A percentile compares a stretch with the other conserved stretches of the same genome.
These are phyloP conservation scores for Syritta pipiens DNA, from an alignment of 2,888 invertebrate genomes.

Conservation along the genomic window DNA sequence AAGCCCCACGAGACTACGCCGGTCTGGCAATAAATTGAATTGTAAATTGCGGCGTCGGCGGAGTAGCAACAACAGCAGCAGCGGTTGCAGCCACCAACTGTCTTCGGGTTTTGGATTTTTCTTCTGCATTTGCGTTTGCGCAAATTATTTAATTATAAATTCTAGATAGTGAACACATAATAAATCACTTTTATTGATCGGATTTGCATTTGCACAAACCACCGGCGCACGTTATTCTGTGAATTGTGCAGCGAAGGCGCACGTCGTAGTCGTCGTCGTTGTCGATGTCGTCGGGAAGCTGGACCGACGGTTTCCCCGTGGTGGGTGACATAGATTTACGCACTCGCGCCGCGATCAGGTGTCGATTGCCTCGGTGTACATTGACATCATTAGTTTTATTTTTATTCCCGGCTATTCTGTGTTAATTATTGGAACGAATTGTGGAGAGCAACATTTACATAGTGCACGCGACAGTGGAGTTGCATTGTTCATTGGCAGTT, in stretches of 20 bases:
- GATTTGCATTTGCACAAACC: slow-evolving; percentile 53
- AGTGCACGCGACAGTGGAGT: slow-evolving; percentile 53
- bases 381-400: slow-evolving; percentile 13
- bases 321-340: slow-evolving; percentile 42
- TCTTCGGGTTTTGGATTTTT: slow-evolving; percentile 25
- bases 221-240: slow-evolving; percentile 11
- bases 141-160: slow-evolving; percentile 69
- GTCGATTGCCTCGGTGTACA: slow-evolving; percentile 33
- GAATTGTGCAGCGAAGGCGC: slow-evolving; percentile 11
- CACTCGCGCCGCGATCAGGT: slow-evolving; percentile 32
- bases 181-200: slow-evolving; percentile 67
- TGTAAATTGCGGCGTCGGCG: slow-evolving; percentile 61
- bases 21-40: slow-evolving; percentile 58
- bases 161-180: slow-evolving; percentile 58
- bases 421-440: slow-evolving; percentile 41
- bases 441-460: slow-evolving; percentile 43
- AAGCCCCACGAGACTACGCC: slow-evolving; percentile 45
- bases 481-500: slow-evolving; percentile 37
- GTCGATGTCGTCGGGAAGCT: slow-evolving; percentile 23
- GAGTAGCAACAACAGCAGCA: slow-evolving; percentile 4
- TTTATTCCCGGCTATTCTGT: slow-evolving; percentile 27
- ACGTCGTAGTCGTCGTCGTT: background rate
- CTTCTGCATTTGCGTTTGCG: slow-evolving; percentile 39
- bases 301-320: background rate
- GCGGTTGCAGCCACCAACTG: slow-evolving; percentile 6